Percentiles rank a stretch among this genome's conserved stretches.
phyloP scores from a whole-genome alignment of 2,888 invertebrate genomes.

The Dolomedes plantarius region DNA sequence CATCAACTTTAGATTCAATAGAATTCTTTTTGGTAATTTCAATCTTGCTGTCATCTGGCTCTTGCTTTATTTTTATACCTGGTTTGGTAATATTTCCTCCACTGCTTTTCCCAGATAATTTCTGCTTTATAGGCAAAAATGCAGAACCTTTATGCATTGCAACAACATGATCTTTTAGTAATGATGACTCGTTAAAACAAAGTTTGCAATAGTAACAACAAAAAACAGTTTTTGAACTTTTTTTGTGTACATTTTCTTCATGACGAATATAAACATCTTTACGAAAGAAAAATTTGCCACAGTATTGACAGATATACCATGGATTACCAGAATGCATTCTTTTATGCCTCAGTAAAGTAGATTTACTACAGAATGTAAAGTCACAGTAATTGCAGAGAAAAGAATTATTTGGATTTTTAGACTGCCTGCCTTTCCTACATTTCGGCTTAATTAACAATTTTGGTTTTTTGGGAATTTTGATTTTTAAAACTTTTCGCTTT shows the following conservation, averaged over 20 bases:
- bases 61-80: not conserved
- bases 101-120: not conserved
- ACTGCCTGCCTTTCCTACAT: constrained; percentile 33
- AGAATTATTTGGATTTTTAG: constrained; percentile 43
- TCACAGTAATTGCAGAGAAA: constrained; percentile 47
- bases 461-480: constrained; percentile 21
- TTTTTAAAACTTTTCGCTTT: constrained; percentile 16
- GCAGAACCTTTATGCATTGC: constrained; percentile 48
- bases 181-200: constrained; percentile 27
- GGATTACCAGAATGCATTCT: constrained; percentile 69
- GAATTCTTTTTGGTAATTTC: constrained; percentile 9
- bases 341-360: constrained; percentile 59
- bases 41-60: not conserved
- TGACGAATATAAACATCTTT: constrained; percentile 68
- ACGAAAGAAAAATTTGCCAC: constrained; percentile 69
- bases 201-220: constrained; percentile 65
- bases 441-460: constrained; percentile 12
- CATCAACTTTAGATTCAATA: not conserved
- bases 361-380: constrained; percentile 62
- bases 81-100: not conserved
- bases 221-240: constrained; percentile 39
- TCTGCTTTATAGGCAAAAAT: constrained; percentile 44
- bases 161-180: constrained; percentile 52
- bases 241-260: constrained; percentile 62
- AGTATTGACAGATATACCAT: constrained; percentile 54